These are phyloP conservation scores for Teinopalpus imperialis DNA, from an alignment of 2,888 invertebrate species.

Conservation along the genomic window DNA sequence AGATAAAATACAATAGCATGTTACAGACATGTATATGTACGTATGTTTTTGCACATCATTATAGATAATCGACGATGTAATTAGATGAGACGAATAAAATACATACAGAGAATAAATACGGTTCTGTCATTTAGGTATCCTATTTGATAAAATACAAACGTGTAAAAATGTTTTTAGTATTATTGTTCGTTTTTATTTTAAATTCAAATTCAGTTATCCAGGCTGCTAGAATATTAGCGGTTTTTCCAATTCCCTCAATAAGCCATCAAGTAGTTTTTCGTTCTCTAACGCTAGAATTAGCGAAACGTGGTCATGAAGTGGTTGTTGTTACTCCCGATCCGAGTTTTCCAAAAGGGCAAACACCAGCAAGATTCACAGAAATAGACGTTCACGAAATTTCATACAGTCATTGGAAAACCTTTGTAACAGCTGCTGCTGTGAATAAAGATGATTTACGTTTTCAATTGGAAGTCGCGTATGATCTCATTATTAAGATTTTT, in stretches of 20 bases:
- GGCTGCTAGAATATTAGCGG: slow-evolving; percentile 42
- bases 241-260: slow-evolving; percentile 42
- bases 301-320: slow-evolving; percentile 51
- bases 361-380: slow-evolving; percentile 43
- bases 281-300: slow-evolving; percentile 44
- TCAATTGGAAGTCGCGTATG: slow-evolving; percentile 22
- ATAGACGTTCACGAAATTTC: slow-evolving; percentile 43
- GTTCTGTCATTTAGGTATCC: neutral
- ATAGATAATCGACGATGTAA: no score
- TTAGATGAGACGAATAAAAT: no score
- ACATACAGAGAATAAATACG: neutral
- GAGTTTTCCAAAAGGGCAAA: slow-evolving; percentile 26
- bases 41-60: no score
- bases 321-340: slow-evolving; percentile 48
- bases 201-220: neutral
- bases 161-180: slow-evolving; percentile 1
- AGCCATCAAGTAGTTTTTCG: slow-evolving; percentile 48
- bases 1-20: no score
- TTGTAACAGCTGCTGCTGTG: slow-evolving; percentile 23
- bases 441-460: slow-evolving; percentile 20
- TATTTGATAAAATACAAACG: neutral
- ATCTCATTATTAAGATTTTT: slow-evolving; percentile 24
- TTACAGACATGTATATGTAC: no score
- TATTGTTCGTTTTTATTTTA: neutral
- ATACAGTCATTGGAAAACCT: slow-evolving; percentile 29